Evolutionary conservation across 1,140 invertebrate species (phyloP).

Genomic region (Aphelenchoides avenae): DNA sequence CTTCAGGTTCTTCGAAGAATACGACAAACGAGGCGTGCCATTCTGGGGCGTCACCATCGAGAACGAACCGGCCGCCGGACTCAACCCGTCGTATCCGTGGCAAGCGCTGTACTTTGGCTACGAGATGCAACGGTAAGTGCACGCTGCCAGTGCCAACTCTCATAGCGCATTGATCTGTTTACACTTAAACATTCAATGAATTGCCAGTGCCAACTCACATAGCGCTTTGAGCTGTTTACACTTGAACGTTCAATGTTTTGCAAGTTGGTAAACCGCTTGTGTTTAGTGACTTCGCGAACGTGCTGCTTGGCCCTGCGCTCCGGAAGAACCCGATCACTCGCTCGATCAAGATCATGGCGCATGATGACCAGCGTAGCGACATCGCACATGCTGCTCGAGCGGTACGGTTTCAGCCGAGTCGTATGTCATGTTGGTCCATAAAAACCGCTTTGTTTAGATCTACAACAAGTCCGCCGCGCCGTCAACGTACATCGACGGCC

Average conservation of each 20-base stretch:
- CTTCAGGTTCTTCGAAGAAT: conserved; percentile 66
- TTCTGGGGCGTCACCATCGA: conserved; percentile 68
- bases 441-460: conserved; percentile 60
- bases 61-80: conserved; percentile 64
- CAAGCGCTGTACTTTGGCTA: conserved; percentile 74
- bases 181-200: background rate
- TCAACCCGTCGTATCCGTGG: conserved; percentile 64
- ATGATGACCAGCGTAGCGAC: conserved; percentile 59
- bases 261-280: no score
- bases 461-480: conserved; percentile 63
- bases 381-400: conserved; percentile 67
- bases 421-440: background rate
- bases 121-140: conserved; percentile 54
- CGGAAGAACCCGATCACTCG: conserved; percentile 18
- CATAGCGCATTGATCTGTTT: background rate
- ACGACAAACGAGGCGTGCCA: conserved; percentile 63
- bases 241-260: background rate
- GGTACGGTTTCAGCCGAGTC: conserved; percentile 17
- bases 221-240: background rate
- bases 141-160: no score
- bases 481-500: conserved; percentile 72
- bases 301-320: conserved; percentile 33
- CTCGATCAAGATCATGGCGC: conserved; percentile 51
- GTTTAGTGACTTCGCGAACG: conserved; percentile 53
- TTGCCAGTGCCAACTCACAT: no score